phyloP scores from a whole-genome alignment of 2,797 vertebrate species.

The Meriones psammophilus region DNA sequence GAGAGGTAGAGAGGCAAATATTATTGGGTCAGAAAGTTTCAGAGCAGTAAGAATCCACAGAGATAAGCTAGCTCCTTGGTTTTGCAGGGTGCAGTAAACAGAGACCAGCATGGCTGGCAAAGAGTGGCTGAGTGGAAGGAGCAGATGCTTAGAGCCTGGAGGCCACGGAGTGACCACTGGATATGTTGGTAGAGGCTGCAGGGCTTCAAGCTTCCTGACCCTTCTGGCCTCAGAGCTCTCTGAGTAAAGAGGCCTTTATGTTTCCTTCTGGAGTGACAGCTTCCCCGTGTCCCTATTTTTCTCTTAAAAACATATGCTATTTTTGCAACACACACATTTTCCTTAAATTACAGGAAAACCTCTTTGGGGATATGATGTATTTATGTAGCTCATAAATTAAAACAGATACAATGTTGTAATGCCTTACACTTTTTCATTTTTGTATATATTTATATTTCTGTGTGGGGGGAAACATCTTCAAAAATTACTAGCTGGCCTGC shows the following conservation, averaged over 20 bases:
- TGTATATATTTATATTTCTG: constrained; percentile 62
- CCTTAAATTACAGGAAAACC: constrained; percentile 67
- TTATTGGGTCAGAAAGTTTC: constrained; percentile 31
- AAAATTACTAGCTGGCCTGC: constrained; percentile 43
- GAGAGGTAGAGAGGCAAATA: neutral
- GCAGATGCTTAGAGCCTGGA: neutral
- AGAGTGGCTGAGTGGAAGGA: neutral
- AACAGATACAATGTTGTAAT: constrained; percentile 26
- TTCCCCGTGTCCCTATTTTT: neutral
- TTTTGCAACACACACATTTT: constrained; percentile 60
- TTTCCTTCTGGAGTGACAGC: constrained; percentile 20
- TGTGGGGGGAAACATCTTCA: neutral
- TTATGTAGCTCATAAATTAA: constrained; percentile 63
- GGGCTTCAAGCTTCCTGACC: neutral
- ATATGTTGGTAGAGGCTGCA: neutral
- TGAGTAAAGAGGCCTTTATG: neutral
- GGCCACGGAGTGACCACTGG: rapidly evolving
- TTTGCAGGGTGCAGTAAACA: neutral
- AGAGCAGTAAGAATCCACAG: neutral
- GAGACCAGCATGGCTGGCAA: neutral
- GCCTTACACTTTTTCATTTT: constrained; percentile 17
- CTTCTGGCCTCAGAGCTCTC: neutral
- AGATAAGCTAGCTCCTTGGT: neutral
- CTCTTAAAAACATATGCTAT: constrained; percentile 52
- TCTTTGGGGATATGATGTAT: constrained; percentile 49